These are phyloP conservation scores for Meta bourneti DNA, from an alignment of 2,888 invertebrate genomes.

Conservation along the genomic window DNA sequence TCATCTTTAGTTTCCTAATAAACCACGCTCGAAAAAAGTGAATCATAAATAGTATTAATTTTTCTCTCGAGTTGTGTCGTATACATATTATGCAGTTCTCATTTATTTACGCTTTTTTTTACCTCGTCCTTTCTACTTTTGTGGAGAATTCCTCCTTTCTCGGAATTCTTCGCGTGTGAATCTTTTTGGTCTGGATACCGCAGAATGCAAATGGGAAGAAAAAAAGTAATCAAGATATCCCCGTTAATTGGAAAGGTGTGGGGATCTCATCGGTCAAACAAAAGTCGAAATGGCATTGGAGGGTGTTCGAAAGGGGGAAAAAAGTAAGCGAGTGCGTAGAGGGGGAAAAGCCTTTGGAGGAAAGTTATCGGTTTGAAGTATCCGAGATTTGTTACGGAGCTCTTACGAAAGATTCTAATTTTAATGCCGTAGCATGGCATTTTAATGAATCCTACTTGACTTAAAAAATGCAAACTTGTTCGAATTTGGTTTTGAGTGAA, in stretches of 20 bases:
- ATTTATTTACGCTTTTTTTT: constrained; percentile 31
- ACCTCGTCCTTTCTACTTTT: neutral
- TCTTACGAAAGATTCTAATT: too few relatives aligned
- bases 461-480: too few relatives aligned
- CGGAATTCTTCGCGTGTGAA: constrained; percentile 30
- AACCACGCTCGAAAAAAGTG: constrained; percentile 60
- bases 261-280: neutral
- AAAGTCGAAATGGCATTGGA: too few relatives aligned
- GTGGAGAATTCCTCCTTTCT: constrained; percentile 16
- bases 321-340: too few relatives aligned
- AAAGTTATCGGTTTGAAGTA: too few relatives aligned
- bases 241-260: constrained; percentile 54
- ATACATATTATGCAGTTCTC: constrained; percentile 44
- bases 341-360: too few relatives aligned
- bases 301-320: too few relatives aligned
- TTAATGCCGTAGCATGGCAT: too few relatives aligned
- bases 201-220: constrained; percentile 11
- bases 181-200: constrained; percentile 1
- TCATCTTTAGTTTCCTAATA: constrained; percentile 65
- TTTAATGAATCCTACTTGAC: too few relatives aligned
- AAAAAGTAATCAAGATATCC: constrained; percentile 61
- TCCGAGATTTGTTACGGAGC: too few relatives aligned
- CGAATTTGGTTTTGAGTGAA: too few relatives aligned
- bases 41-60: constrained; percentile 75
- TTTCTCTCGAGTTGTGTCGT: constrained; percentile 13